phyloP scores from a whole-genome alignment of 2,797 vertebrate species.

The Scarus forsteni region DNA sequence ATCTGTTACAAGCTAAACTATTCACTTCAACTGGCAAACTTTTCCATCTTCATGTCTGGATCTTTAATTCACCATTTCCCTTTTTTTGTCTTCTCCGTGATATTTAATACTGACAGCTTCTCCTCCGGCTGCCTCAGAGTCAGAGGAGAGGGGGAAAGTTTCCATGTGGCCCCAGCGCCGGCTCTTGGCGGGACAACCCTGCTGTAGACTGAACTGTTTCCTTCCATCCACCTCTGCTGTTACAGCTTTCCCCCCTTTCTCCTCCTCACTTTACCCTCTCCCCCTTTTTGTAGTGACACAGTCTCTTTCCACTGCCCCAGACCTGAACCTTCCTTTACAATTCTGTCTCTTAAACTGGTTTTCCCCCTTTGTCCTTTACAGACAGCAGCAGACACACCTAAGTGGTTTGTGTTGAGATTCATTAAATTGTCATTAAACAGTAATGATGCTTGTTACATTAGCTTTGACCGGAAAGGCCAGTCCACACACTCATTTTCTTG shows the following conservation, averaged over 20 bases:
- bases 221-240: constrained; percentile 63
- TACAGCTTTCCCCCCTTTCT: constrained; percentile 45
- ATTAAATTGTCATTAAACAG: background rate
- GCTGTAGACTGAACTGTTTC: constrained; percentile 73
- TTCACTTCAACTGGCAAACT: constrained; percentile 77
- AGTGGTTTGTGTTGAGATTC: background rate
- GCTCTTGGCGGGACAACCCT: constrained; percentile 73
- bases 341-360: background rate
- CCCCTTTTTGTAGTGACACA: constrained; percentile 54
- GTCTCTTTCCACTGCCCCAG: constrained; percentile 70
- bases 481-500: background rate
- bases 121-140: constrained; percentile 62
- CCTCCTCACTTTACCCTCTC: constrained; percentile 35
- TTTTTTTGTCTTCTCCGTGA: constrained; percentile 71
- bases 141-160: constrained; percentile 75
- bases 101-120: constrained; percentile 79
- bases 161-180: constrained; percentile 75
- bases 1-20: constrained; percentile 70
- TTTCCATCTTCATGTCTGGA: constrained; percentile 85
- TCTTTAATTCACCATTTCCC: constrained; percentile 80
- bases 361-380: background rate
- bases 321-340: constrained; percentile 62
- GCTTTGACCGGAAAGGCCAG: background rate
- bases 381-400: background rate
- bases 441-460: background rate